Conservation (phyloP, 2,888 invertebrate species). For the Drosophila mimetica region DNA sequence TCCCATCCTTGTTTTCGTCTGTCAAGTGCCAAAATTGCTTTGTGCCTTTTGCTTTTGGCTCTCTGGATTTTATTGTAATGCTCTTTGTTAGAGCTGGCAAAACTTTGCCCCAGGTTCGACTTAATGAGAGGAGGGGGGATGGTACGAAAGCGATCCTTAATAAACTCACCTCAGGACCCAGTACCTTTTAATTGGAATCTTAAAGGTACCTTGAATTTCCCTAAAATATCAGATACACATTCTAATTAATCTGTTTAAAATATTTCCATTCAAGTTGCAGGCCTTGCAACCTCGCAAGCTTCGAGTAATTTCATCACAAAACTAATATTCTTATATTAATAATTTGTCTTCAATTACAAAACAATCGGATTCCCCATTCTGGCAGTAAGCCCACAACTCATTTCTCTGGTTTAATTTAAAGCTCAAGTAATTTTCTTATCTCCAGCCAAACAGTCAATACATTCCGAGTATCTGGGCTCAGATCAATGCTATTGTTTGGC, state of each 20-base stretch:
- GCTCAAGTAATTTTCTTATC: background rate
- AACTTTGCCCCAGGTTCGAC: conserved; percentile 34
- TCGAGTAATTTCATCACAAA: too few species aligned
- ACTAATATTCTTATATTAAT: background rate
- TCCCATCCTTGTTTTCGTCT: conserved; percentile 40
- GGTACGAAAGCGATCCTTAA: conserved; percentile 7
- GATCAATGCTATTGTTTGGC: background rate
- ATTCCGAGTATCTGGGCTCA: background rate
- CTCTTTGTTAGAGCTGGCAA: conserved; percentile 32
- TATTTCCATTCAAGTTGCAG: too few species aligned
- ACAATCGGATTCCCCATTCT: background rate
- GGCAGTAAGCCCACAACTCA: background rate
- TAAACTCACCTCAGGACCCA: background rate
- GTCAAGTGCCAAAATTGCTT: conserved; percentile 68
- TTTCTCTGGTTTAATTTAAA: background rate
- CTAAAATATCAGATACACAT: too few species aligned
- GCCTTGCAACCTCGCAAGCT: too few species aligned
- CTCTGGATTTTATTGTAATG: conserved; percentile 33
- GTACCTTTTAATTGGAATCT: background rate
- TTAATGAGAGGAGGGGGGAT: conserved; percentile 16
- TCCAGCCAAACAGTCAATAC: background rate
- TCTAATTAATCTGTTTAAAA: too few species aligned
- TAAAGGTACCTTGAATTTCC: background rate
- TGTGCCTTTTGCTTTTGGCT: conserved; percentile 44
- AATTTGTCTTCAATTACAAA: background rate